Base-by-base conservation (phyloP, 2,797 vertebrate genomes). In the Coregonus sp. region DNA sequence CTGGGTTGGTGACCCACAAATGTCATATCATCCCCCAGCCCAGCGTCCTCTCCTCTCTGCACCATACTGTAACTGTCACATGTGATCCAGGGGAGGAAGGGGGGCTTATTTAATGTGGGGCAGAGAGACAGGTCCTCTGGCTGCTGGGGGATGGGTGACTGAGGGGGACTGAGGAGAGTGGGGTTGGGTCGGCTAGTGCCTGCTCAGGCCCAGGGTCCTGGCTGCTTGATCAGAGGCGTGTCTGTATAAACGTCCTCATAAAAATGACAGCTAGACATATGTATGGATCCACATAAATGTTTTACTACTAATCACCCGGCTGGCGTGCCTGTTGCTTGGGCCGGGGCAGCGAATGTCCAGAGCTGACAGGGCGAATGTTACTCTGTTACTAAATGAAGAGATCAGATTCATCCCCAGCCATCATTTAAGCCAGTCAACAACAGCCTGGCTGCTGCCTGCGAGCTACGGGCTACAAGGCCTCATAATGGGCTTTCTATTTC, bases 261-360 rank as follows among this genome's bases (percentile, higher is more conserved):
- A 99, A 98, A 95, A 92, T 97, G 97, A 98, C 97, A 98, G 94
- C 94, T 90, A 95, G 95, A 97, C 90, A 94, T 94, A 97, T 96
- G 95, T 96, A 96, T 95, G 91, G 95, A 96, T 95, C 95, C 95
- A 95, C 95, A 96, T 98, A 97, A 99, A 98, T 96, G 92, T 97
- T 97, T 98, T 98, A 99, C 96, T 98, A 97, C 97, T 99, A 98
- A 99, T 99, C 94, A 94, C 92, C 91, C 87, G 90, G 91, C 20
- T 70, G n/a, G 50, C 75, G 35, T 75, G 70, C 73, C 72, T 74
- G 74, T 47, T 70, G 78, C 68, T 73, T 73, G 71, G 61, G 72
- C 74, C 75, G 72, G 56, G 63, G 50, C 9, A 70, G 35, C 31
- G 40, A 66, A 6, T 74, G 25, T 25, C 25, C 25, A 25, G 25